Evolutionary conservation across 1,140 invertebrate species (phyloP), one percentile per base, ranked within the genome.

Genomic region (Drosophila nigromelanica): DNA sequence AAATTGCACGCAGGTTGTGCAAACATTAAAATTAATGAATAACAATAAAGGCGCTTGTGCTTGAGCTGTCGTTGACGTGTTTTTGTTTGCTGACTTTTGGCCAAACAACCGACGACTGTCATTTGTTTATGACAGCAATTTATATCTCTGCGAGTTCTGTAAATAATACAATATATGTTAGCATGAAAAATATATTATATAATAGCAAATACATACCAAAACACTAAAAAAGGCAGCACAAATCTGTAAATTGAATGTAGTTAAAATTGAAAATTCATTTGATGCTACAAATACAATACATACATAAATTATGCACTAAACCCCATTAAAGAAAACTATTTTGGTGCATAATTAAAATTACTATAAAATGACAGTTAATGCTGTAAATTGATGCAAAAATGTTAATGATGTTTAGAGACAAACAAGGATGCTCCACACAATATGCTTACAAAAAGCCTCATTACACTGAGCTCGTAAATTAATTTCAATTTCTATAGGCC

Each of bases 21-120:
- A 78, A 86, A 82, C 78, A 87, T 86, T 86, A 82, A 87, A 86
- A 86, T 87, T 86, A 86, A 86, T 86, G 82, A 86, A 87, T 78
- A 86, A 82, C 81, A 86, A 78, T 87, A 86, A 78, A 86, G 61
- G 67, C 52, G 73, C 68, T 71, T 42, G 10, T 64, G 27, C 43
- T 59, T 42, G 66, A 67, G 50, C 59, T 54, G 21, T 47, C 42
- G 39, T 67, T 75, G 77, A 80, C 47, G 77, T 70, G 67, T 55
- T 54, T 40, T 39, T 8, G 33, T 35, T 40, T 48, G 35, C 18
- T 55, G 67, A 55, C 50, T 63, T 54, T 54, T 33, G 15, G 43
- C 64, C 12, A 33, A 24, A 45, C 12, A n/a, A n/a, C 15, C 27
- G 6, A 27, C 27, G 14, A 37, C 6, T 14, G 52, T 55, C 52